A percentile compares a stretch with the other conserved stretches of the same genome.
These are phyloP conservation scores for Steinernema carpocapsae DNA, from an alignment of 2,888 invertebrate species.

Conservation along the genomic window DNA sequence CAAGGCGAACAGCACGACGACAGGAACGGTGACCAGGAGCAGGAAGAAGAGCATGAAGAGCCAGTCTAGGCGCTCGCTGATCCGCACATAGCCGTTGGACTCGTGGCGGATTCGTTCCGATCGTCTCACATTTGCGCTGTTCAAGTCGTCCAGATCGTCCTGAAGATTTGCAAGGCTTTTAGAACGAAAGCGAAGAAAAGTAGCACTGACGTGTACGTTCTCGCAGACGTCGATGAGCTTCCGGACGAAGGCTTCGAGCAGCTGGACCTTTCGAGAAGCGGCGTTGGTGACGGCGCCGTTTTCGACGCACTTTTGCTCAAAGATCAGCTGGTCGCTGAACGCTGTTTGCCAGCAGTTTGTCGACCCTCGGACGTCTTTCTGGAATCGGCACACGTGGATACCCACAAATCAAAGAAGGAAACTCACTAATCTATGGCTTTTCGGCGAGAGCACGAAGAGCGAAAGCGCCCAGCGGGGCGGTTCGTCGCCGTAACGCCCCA, in stretches of 20 bases:
- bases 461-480: slow-evolving; percentile 53
- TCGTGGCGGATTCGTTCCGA: slow-evolving; percentile 42
- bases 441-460: slow-evolving; percentile 45
- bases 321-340: slow-evolving; percentile 37
- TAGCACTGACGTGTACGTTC: slow-evolving; percentile 47
- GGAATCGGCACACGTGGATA: slow-evolving; percentile 41
- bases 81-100: slow-evolving; percentile 61
- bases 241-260: slow-evolving; percentile 48
- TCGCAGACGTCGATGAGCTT: slow-evolving; percentile 52
- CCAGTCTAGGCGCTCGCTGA: slow-evolving; percentile 60
- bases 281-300: not conserved
- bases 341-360: slow-evolving; percentile 30
- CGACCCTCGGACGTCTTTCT: slow-evolving; percentile 43
- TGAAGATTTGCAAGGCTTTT: too few relatives aligned
- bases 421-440: slow-evolving; percentile 11
- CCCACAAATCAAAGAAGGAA: too few relatives aligned
- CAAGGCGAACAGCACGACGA: slow-evolving; percentile 57
- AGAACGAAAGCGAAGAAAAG: too few relatives aligned
- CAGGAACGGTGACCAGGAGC: slow-evolving; percentile 60
- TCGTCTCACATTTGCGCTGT: slow-evolving; percentile 42
- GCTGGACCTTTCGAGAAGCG: slow-evolving; percentile 12
- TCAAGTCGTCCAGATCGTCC: slow-evolving; percentile 52
- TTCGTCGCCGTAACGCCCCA: slow-evolving; percentile 59
- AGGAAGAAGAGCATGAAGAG: slow-evolving; percentile 62
- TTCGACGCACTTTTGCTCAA: slow-evolving; percentile 43